A percentile compares a stretch with the other conserved stretches of the same genome.
These are phyloP conservation scores for Spodoptera frugiperda DNA, from an alignment of 1,140 invertebrate species.

Conservation along the genomic window DNA sequence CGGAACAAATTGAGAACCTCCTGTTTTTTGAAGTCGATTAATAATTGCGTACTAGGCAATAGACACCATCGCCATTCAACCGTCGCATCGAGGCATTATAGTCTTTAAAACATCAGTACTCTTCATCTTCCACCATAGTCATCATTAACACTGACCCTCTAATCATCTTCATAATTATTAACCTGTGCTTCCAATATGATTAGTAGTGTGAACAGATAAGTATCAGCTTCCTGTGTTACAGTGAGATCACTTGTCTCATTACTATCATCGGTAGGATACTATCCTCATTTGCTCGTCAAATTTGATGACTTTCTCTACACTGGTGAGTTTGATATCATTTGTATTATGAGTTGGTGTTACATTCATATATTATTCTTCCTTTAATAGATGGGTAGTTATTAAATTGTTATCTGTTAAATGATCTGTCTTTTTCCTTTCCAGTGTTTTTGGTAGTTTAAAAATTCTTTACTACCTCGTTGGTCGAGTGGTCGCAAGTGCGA, in stretches of 20 bases:
- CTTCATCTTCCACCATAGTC: background rate
- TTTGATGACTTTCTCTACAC: conserved; percentile 13
- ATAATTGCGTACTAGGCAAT: no score
- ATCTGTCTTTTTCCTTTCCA: no score
- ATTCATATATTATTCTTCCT: no score
- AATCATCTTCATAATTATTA: conserved; percentile 13
- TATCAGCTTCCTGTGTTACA: conserved; percentile 20
- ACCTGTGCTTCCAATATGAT: conserved; percentile 5
- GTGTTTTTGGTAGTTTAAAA: no score
- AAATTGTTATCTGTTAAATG: background rate
- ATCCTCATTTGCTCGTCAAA: conserved; percentile 18
- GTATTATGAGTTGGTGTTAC: no score
- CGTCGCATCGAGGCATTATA: no score
- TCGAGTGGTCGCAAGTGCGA: no score
- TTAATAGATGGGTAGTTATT: background rate
- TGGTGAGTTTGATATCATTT: background rate
- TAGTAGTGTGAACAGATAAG: conserved; percentile 21
- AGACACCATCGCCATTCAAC: no score
- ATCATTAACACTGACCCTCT: conserved; percentile 17
- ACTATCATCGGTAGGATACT: conserved; percentile 25
- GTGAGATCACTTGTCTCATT: conserved; percentile 19
- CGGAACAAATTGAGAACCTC: no score
- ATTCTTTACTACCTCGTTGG: no score
- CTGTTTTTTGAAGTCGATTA: no score
- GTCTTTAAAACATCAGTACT: background rate